Conservation (phyloP, 1,140 invertebrate species). For the Drosophila kikkawai region DNA sequence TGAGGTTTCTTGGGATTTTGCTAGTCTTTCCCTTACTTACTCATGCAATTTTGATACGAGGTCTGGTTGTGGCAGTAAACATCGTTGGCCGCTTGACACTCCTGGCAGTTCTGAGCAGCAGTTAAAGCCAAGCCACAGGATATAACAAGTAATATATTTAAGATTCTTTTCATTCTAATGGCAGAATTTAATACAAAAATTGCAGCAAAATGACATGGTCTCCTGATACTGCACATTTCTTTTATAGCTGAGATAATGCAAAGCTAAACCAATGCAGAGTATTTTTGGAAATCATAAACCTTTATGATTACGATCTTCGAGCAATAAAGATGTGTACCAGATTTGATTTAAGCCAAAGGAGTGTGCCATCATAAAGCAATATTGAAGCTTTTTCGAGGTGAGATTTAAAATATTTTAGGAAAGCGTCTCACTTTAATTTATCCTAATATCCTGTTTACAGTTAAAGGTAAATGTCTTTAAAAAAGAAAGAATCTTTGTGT, state of each 20-base stretch:
- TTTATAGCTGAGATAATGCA: conserved; percentile 1
- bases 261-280: neutral
- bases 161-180: conserved; percentile 4
- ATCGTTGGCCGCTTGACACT: conserved; percentile 20
- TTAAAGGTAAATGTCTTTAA: neutral
- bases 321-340: conserved; percentile 3
- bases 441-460: neutral
- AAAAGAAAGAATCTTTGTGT: neutral
- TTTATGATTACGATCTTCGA: neutral
- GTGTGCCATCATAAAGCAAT: neutral
- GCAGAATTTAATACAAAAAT: neutral
- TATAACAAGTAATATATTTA: neutral
- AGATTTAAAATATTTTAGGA: neutral
- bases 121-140: neutral
- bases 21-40: neutral
- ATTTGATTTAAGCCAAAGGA: neutral
- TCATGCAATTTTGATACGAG: conserved; percentile 19
- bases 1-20: no score
- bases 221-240: neutral
- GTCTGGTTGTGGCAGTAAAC: conserved; percentile 16
- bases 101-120: conserved; percentile 5
- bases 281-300: neutral
- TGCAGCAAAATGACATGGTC: neutral
- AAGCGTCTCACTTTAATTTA: neutral
- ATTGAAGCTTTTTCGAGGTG: conserved; percentile 9